Percentiles rank a stretch among this genome's conserved stretches.
Evolutionary conservation across 2,888 invertebrate genomes (phyloP).

Genomic region (Xanthorhoe designata): DNA sequence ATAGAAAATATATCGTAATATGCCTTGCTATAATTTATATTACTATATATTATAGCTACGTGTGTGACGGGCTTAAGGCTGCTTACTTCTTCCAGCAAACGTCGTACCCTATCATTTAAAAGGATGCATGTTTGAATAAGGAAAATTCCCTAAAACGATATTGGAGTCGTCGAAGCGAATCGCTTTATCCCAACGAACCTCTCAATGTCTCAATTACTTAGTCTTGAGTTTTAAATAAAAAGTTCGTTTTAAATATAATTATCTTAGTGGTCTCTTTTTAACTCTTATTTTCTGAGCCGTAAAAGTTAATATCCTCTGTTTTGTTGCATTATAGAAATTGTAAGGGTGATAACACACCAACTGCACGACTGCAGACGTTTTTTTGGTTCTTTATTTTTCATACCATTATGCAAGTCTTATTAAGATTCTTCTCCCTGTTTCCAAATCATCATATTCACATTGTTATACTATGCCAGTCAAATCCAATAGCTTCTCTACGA

Average conservation of each 20-base stretch:
- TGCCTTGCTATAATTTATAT: no score
- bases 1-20: no score
- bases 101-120: neutral
- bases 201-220: slow-evolving; percentile 52
- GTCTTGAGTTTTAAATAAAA: slow-evolving; percentile 51
- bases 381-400: neutral
- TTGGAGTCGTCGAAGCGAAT: slow-evolving; percentile 2
- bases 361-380: neutral
- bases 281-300: slow-evolving; percentile 32
- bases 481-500: no score
- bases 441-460: no score
- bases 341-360: slow-evolving; percentile 4
- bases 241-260: slow-evolving; percentile 47
- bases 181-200: slow-evolving; percentile 4
- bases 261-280: slow-evolving; percentile 7
- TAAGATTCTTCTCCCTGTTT: no score
- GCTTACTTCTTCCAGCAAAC: neutral
- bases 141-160: slow-evolving; percentile 1
- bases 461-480: no score
- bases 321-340: slow-evolving; percentile 47
- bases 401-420: no score
- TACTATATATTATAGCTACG: no score
- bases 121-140: slow-evolving; percentile 3
- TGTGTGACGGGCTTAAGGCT: no score
- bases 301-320: slow-evolving; percentile 46